Evolutionary conservation across 2,113 vertebrate genomes (phyloP).

Genomic region (Hippocampus abdominalis): DNA sequence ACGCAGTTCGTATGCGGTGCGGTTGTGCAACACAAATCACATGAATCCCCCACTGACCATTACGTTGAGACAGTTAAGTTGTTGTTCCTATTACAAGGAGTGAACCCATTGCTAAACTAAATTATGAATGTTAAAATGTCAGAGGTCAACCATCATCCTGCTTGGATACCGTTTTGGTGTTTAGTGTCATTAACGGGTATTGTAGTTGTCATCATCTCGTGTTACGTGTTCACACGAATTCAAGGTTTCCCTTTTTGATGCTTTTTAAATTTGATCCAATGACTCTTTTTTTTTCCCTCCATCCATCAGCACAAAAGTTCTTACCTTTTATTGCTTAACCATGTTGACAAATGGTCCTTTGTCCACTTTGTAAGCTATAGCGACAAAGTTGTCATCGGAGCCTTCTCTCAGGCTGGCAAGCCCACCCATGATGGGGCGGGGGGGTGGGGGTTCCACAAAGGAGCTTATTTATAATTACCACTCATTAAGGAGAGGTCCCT

Average conservation of each 20-base stretch:
- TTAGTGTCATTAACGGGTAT: slow-evolving; percentile 1
- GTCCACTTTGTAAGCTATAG: slow-evolving; percentile 71
- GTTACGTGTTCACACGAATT: slow-evolving; percentile 45
- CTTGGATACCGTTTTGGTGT: background rate
- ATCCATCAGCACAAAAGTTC: slow-evolving; percentile 54
- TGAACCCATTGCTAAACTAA: background rate
- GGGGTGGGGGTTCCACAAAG: slow-evolving; percentile 53
- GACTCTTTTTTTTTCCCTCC: slow-evolving; percentile 21
- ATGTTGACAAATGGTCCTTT: slow-evolving; percentile 78
- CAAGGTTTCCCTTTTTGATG: slow-evolving; percentile 40
- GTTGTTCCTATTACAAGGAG: background rate
- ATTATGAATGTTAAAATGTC: background rate
- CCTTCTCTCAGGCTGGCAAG: slow-evolving; percentile 71
- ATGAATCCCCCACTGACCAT: background rate
- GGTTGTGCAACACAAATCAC: background rate
- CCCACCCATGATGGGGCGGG: slow-evolving; percentile 72
- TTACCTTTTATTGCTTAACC: slow-evolving; percentile 70
- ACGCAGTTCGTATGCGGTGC: background rate
- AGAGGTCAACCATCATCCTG: background rate
- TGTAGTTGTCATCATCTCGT: slow-evolving; percentile 39
- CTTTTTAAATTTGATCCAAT: slow-evolving; percentile 17
- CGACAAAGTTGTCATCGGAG: slow-evolving; percentile 79
- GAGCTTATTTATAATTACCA: slow-evolving; percentile 76
- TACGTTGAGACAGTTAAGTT: background rate
- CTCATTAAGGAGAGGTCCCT: slow-evolving; percentile 65